A percentile compares a stretch with the other conserved stretches of the same genome.
Conservation (phyloP, 30 jellyfish, hydroid and myxozoan genomes). For the Catostylus mosaicus region DNA sequence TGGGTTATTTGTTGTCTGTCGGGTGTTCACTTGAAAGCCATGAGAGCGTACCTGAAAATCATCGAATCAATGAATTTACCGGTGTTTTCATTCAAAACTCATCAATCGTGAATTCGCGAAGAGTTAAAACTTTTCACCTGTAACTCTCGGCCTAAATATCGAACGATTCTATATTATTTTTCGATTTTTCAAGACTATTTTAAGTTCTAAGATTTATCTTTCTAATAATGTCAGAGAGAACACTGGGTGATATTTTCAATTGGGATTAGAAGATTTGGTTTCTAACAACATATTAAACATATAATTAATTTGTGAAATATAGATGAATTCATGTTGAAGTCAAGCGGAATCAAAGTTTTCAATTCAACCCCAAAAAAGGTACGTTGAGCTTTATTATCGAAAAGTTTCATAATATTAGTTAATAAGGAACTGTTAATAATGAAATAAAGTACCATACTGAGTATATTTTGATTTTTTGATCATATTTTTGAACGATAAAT, state of each 20-base stretch:
- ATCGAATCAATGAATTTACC: conserved; percentile 37
- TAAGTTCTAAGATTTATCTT: no score
- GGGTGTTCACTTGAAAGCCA: background rate
- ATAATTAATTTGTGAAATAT: background rate
- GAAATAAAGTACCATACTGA: no score
- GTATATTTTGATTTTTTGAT: no score
- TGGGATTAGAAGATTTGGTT: background rate
- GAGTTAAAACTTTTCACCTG: conserved; percentile 19
- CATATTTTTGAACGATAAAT: no score
- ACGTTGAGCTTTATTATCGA: no score
- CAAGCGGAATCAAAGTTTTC: conserved; percentile 67
- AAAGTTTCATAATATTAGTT: no score
- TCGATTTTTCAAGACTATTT: no score
- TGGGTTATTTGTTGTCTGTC: background rate
- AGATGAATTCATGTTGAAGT: conserved; percentile 68
- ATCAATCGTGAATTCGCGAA: conserved; percentile 28
- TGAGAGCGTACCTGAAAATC: conserved; percentile 34
- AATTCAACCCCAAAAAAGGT: conserved; percentile 71
- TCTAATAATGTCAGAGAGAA: background rate
- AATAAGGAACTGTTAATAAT: no score
- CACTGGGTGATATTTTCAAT: background rate
- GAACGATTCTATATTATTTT: background rate
- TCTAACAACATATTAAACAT: background rate
- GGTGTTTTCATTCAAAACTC: conserved; percentile 32
- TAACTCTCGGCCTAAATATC: conserved; percentile 43